Evolutionary conservation across 2,113 vertebrate genomes (phyloP).

Genomic region (Brienomyrus longianalis): DNA sequence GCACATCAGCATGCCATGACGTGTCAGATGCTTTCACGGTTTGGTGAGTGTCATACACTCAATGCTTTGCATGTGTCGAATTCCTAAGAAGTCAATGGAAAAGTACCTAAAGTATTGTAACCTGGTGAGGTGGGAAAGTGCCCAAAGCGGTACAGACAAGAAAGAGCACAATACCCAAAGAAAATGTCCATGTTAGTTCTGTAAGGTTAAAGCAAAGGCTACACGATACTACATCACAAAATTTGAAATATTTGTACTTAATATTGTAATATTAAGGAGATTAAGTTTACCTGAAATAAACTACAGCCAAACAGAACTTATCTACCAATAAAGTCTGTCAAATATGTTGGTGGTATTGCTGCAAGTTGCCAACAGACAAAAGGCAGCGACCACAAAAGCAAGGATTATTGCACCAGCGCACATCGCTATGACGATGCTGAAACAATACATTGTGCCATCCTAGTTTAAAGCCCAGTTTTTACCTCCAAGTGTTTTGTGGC

Average conservation of each 20-base stretch:
- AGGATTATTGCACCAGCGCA: background rate
- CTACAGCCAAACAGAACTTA: background rate
- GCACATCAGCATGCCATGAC: too few species aligned
- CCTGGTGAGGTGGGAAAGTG: background rate
- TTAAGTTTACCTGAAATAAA: background rate
- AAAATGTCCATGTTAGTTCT: background rate
- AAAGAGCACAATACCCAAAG: background rate
- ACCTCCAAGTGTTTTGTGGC: slow-evolving; percentile 87
- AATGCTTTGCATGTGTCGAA: too few species aligned
- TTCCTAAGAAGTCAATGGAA: background rate
- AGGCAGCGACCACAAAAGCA: background rate
- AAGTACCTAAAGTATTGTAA: background rate
- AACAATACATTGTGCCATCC: background rate
- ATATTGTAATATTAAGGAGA: background rate
- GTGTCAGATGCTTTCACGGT: too few species aligned
- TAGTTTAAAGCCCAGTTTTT: slow-evolving; percentile 11
- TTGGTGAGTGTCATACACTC: too few species aligned
- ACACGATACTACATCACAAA: background rate
- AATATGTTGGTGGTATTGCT: background rate
- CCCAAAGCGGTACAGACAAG: background rate
- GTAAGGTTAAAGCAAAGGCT: background rate
- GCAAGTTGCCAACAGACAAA: background rate
- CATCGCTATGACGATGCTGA: background rate
- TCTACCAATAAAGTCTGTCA: background rate
- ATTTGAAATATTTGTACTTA: background rate